Percentiles rank a stretch among this genome's conserved stretches.
phyloP scores from a whole-genome alignment of 2,113 vertebrate genomes.

The Chionis minor region DNA sequence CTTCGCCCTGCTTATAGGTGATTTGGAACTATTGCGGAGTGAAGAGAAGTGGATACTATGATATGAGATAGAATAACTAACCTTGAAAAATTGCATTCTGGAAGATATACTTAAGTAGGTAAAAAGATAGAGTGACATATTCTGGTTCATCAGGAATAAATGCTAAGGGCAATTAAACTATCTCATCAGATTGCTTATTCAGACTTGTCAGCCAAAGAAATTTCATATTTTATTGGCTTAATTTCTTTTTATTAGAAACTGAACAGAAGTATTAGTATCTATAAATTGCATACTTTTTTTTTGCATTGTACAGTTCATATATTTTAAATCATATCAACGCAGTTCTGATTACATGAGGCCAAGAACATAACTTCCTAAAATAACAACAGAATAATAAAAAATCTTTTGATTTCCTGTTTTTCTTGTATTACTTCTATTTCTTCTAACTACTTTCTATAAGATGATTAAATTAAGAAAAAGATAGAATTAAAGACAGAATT shows the following conservation, averaged over 20 bases:
- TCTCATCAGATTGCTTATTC: neutral
- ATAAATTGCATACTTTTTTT: neutral
- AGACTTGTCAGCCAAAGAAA: neutral
- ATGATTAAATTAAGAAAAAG: neutral
- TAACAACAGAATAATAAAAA: neutral
- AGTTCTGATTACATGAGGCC: neutral
- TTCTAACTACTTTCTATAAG: neutral
- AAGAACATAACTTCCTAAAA: neutral
- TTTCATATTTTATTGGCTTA: neutral
- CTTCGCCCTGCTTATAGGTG: neutral
- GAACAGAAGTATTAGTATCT: neutral
- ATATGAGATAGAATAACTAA: neutral
- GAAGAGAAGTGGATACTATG: neutral
- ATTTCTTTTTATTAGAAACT: neutral
- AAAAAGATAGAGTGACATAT: neutral
- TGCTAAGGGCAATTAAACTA: neutral
- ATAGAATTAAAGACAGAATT: neutral
- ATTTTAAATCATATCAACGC: neutral
- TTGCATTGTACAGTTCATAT: neutral
- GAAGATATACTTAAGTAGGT: neutral
- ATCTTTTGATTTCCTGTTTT: neutral
- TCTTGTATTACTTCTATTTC: neutral
- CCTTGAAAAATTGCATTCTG: neutral
- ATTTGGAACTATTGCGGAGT: neutral
- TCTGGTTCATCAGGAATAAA: neutral